phyloP scores from a whole-genome alignment of 2,797 vertebrate species.

The Lepus townsendii region DNA sequence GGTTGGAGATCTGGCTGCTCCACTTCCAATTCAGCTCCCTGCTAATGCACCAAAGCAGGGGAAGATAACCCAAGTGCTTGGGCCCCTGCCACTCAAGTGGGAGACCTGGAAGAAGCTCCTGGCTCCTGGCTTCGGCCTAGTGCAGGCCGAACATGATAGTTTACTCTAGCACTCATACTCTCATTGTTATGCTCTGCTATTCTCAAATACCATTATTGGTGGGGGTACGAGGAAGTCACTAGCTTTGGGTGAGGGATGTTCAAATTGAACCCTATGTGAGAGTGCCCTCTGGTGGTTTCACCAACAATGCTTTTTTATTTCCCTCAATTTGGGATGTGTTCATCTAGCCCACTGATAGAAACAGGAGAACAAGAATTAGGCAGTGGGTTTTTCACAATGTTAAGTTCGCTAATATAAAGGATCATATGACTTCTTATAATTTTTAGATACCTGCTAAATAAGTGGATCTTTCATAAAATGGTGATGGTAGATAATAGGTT shows the following conservation, averaged over 20 bases:
- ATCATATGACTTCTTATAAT: background rate
- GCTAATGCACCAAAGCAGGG: too few relatives aligned
- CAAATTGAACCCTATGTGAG: slow-evolving; percentile 28
- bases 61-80: too few relatives aligned
- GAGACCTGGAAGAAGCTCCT: too few relatives aligned
- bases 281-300: slow-evolving; percentile 79
- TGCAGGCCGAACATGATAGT: too few relatives aligned
- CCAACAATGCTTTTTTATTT: background rate
- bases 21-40: too few relatives aligned
- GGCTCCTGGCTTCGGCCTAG: too few relatives aligned
- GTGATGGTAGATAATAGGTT: background rate
- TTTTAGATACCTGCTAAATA: background rate
- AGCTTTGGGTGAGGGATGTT: background rate
- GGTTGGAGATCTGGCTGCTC: too few relatives aligned
- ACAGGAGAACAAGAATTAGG: background rate
- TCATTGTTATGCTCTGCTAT: too few relatives aligned
- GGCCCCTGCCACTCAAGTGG: too few relatives aligned
- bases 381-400: background rate
- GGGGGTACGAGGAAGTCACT: background rate
- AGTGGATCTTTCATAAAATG: background rate
- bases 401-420: background rate
- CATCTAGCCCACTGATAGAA: background rate
- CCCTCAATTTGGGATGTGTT: background rate
- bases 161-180: too few relatives aligned
- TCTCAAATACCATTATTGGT: too few relatives aligned